Base-by-base conservation (phyloP, 1,140 invertebrate genomes). In the Drosophila nigrodunni region DNA sequence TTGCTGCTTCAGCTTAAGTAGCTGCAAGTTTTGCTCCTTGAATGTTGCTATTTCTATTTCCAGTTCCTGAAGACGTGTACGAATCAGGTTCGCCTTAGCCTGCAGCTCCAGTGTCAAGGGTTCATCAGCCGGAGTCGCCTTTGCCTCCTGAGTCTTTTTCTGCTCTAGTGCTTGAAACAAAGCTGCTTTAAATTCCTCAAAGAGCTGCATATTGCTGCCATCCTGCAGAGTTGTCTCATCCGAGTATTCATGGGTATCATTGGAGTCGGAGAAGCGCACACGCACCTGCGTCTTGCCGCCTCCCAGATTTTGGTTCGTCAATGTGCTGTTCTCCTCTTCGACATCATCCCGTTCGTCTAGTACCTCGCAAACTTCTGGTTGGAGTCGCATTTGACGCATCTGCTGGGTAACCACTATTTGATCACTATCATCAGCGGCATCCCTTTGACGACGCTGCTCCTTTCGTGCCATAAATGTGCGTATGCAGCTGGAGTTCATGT, bases 41-140 rank as follows among this genome's bases (percentile, higher is more conserved):
- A 96, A 96, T 55, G 94, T 94, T 65, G 95, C 93, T 55, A 96
- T 96, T 93, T 96, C 95, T 47, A 93, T 92, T 89, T 96, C 94
- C 34, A 96, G 85, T 86, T 96, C 95, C 57, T 93, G 77, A 0
- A 96, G 88, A 64, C 95, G 94, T n/a, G 90, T 93, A 85, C 94
- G 95, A 54, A 96, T 89, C 37, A 95, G 83, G 75, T 95, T 94
- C 44, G 94, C 94, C 74, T 95, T 95, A 25, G 93, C 93, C 74
- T 94, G 74, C 2, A 93, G 68, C 39, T 93, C 83, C 68, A 58
- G 21, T 0, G 68, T 67, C 1, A 83, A 13, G 0, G 72, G 77
- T 10, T 78, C 85, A 8, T 74, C 46, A n/a, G 41, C 41, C n/a
- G 57, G 37, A 7, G 30, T 60, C 18, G 25, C 37, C 44, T 46